These are phyloP conservation scores for Sminthurides aquaticus DNA, from an alignment of 2,888 invertebrate species.

Conservation along the genomic window DNA sequence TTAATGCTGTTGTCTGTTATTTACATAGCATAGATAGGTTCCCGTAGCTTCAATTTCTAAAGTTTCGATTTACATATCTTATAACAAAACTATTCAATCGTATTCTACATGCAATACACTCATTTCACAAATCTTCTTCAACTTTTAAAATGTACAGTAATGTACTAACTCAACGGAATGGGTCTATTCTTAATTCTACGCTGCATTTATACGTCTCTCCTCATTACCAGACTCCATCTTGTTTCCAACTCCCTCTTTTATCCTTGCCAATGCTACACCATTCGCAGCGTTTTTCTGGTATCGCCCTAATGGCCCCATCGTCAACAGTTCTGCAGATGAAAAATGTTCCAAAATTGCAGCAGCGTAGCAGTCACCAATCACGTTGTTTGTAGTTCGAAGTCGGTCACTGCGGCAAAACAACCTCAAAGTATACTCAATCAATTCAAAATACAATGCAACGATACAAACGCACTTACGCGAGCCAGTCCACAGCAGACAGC, in stretches of 20 bases:
- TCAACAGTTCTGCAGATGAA: conserved; percentile 72
- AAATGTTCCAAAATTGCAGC: conserved; percentile 76
- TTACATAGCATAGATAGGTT: no score
- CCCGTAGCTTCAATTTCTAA: no score
- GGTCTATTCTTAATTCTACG: not conserved
- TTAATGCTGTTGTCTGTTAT: no score
- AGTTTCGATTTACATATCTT: no score
- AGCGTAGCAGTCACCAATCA: conserved; percentile 79
- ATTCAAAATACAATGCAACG: no score
- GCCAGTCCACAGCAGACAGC: conserved; percentile 81
- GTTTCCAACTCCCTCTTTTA: not conserved
- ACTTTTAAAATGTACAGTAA: no score
- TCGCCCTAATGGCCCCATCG: conserved; percentile 45
- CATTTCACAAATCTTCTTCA: no score
- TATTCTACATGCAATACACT: no score
- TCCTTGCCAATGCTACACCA: no score
- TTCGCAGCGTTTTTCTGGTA: not conserved
- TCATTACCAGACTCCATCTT: not conserved
- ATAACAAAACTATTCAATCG: no score
- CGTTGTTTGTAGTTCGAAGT: conserved; percentile 77
- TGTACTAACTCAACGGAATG: not conserved
- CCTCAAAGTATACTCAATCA: no score
- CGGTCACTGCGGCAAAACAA: conserved; percentile 72
- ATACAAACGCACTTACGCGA: conserved; percentile 81
- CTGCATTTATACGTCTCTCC: not conserved